phyloP scores from a whole-genome alignment of 2,113 vertebrate species.

The Geothlypis trichas region DNA sequence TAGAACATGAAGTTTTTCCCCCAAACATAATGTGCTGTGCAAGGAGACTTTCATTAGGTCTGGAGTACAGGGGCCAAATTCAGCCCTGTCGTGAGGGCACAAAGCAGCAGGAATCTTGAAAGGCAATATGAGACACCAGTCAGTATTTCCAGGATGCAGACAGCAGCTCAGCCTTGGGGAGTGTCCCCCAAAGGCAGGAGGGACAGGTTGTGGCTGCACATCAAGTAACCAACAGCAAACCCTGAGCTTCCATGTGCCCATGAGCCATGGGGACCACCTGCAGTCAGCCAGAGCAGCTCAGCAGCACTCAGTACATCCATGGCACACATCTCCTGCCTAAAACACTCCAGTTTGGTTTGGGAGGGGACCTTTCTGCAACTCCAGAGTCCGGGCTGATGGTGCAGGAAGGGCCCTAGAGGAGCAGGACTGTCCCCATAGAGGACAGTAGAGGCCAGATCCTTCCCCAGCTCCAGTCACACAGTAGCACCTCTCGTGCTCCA shows the following conservation, averaged over 20 bases:
- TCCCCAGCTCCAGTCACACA: background rate
- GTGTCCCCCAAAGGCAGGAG: background rate
- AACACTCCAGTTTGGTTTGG: background rate
- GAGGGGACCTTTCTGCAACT: background rate
- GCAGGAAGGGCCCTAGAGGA: background rate
- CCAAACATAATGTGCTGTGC: background rate
- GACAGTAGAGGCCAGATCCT: background rate
- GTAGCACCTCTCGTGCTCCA: background rate
- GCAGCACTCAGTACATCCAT: background rate
- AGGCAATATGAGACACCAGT: background rate
- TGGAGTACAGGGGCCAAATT: background rate
- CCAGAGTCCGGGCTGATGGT: background rate
- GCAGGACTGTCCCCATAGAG: too few relatives aligned
- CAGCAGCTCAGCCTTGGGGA: background rate
- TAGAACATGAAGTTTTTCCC: background rate
- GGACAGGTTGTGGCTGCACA: background rate
- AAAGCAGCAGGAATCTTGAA: background rate
- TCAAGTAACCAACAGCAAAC: background rate
- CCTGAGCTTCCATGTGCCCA: fast-evolving
- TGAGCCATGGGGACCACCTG: fast-evolving
- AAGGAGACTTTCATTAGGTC: background rate
- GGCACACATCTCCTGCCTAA: background rate
- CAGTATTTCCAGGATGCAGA: background rate
- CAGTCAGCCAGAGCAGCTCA: background rate
- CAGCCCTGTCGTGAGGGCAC: background rate